phyloP scores from a whole-genome alignment of 2,113 vertebrate species.

The Hylia prasina region DNA sequence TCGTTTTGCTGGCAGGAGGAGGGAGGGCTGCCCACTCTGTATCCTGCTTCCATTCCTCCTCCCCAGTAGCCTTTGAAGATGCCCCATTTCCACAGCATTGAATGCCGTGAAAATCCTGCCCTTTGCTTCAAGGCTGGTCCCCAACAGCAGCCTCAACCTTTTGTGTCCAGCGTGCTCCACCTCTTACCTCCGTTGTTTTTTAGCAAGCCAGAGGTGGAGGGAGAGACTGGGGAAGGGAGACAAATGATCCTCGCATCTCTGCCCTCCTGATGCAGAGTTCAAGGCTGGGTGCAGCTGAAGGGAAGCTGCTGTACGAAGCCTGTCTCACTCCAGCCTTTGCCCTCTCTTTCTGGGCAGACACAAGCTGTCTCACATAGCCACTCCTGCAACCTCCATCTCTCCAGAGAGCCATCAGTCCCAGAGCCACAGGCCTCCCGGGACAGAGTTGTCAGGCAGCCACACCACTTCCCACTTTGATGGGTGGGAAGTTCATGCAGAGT shows the following conservation, averaged over 20 bases:
- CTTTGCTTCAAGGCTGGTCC: background rate
- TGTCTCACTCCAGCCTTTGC: background rate
- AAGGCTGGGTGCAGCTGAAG: background rate
- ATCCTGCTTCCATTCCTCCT: background rate
- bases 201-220: background rate
- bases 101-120: background rate
- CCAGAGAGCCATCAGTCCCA: background rate
- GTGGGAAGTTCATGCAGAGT: rapidly evolving
- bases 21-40: background rate
- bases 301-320: background rate
- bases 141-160: background rate
- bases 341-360: background rate
- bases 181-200: background rate
- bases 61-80: background rate
- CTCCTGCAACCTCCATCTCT: background rate
- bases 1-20: background rate
- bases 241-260: rapidly evolving
- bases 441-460: background rate
- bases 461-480: background rate
- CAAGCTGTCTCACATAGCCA: background rate
- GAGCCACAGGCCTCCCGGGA: rapidly evolving
- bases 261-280: background rate
- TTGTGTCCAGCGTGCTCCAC: background rate
- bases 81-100: background rate
- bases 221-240: background rate